Conservation (phyloP, 2,888 invertebrate species). For the Pinctada fucata region DNA sequence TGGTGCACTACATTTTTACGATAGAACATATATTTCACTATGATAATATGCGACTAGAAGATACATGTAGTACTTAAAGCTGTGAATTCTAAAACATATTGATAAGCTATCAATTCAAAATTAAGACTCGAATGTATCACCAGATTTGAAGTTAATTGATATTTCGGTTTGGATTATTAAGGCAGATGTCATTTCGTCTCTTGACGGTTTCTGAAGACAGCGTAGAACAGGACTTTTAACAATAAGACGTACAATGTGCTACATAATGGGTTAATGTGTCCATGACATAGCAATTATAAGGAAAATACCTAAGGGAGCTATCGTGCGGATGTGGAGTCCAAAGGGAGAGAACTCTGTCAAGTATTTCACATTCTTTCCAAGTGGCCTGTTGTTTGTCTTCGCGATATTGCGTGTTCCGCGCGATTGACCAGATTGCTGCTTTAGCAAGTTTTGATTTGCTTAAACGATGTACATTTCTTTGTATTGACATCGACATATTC, state of each 20-base stretch:
- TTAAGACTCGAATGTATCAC: no score
- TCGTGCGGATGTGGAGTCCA: neutral
- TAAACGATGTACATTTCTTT: no score
- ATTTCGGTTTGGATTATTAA: neutral
- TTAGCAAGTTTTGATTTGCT: no score
- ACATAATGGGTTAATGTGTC: slow-evolving; percentile 23
- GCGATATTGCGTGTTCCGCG: neutral
- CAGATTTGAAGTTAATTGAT: no score
- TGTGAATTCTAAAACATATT: no score
- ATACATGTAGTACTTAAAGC: no score
- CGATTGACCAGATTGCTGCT: no score
- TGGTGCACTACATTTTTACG: no score
- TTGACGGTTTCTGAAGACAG: neutral
- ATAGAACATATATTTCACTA: no score
- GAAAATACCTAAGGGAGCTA: neutral
- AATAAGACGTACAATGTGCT: neutral
- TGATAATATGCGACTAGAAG: no score
- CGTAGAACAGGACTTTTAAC: neutral
- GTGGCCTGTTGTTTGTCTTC: neutral
- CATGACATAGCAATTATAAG: slow-evolving; percentile 17
- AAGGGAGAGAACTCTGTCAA: neutral
- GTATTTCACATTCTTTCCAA: neutral
- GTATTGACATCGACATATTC: no score
- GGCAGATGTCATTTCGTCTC: neutral
- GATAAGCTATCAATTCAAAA: no score